phyloP scores from a whole-genome alignment of 2,797 vertebrate genomes.

The Morelia viridis region DNA sequence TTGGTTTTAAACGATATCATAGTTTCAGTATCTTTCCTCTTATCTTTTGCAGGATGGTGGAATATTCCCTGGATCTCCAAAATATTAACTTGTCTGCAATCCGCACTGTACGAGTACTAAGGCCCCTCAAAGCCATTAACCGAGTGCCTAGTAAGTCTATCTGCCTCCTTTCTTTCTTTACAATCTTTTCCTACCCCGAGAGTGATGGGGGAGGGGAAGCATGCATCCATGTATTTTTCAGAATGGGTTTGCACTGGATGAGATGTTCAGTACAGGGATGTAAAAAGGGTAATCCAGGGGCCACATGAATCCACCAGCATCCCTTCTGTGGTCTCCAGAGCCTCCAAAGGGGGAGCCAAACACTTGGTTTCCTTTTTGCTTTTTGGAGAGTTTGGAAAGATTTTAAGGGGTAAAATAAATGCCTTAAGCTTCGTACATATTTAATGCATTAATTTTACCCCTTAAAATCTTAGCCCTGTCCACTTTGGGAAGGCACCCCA shows the following conservation, averaged over 20 bases:
- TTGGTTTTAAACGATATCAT: background rate
- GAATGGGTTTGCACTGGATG: background rate
- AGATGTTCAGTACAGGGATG: background rate
- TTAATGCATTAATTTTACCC: background rate
- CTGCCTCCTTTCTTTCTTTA: background rate
- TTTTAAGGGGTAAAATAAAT: background rate
- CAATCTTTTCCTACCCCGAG: background rate
- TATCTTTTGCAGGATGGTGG: conserved; percentile 84
- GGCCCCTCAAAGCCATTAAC: conserved; percentile 97
- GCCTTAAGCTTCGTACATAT: background rate
- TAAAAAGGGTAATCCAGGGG: background rate
- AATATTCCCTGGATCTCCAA: conserved; percentile 96
- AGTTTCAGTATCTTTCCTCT: conserved; percentile 14
- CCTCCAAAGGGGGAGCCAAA: background rate
- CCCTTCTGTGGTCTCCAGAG: background rate
- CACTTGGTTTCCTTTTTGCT: background rate
- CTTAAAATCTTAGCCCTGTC: background rate
- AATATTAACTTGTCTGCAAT: conserved; percentile 96
- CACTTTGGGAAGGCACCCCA: background rate
- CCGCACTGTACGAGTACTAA: conserved; percentile 91
- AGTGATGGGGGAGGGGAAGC: background rate
- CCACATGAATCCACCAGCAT: background rate
- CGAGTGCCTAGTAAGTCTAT: conserved; percentile 92
- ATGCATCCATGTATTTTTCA: background rate
- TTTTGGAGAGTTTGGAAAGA: background rate